These are phyloP conservation scores for Phaethon lepturus DNA, from an alignment of 2,113 vertebrate species.

Conservation along the genomic window DNA sequence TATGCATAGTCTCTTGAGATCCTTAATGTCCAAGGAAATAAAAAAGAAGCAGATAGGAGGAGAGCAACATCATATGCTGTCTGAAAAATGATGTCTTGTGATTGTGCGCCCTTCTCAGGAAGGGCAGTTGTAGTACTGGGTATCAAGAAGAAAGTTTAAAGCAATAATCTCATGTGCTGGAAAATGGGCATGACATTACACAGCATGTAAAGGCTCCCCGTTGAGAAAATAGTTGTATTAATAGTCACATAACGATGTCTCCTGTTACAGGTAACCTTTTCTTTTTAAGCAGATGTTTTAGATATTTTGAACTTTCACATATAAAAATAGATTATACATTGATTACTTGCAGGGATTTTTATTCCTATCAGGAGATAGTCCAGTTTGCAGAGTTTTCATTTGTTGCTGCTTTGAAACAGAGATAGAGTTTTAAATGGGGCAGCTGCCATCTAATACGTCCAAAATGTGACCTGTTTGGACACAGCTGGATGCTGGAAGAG, in stretches of 20 bases:
- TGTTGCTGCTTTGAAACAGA: background rate
- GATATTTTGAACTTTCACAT: background rate
- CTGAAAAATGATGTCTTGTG: background rate
- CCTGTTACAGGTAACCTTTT: background rate
- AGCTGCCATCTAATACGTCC: background rate
- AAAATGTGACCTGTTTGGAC: background rate
- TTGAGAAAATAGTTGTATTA: background rate
- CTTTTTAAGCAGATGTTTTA: background rate
- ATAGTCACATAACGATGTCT: background rate
- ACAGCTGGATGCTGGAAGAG: background rate
- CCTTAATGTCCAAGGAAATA: background rate
- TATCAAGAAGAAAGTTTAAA: background rate
- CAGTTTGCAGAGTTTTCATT: background rate
- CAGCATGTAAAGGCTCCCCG: background rate
- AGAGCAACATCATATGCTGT: background rate
- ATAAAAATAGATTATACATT: background rate
- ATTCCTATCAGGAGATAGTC: background rate
- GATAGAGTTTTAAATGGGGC: background rate
- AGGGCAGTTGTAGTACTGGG: background rate
- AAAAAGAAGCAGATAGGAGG: background rate
- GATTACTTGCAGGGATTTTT: background rate
- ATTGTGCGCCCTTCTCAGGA: background rate
- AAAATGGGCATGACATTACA: background rate
- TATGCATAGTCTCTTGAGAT: background rate
- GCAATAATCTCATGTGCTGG: background rate